Percentiles rank a stretch among this genome's conserved stretches.
Conservation (phyloP, 2,888 invertebrate species). For the Panorpa germanica region DNA sequence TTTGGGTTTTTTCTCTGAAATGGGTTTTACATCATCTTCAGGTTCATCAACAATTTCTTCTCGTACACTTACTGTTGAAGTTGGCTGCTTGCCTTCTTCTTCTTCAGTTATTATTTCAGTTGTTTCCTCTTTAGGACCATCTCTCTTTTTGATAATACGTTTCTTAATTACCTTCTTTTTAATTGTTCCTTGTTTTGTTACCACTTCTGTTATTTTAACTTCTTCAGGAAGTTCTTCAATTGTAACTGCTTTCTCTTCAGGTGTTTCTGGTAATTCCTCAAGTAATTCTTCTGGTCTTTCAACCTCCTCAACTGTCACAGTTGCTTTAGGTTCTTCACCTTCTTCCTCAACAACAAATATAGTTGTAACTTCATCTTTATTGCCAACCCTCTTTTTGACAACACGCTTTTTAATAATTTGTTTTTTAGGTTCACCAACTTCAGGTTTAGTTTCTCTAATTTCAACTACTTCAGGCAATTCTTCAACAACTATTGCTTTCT, state of each 20-base stretch:
- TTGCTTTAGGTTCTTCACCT: conserved; percentile 15
- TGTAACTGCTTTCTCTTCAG: conserved; percentile 11
- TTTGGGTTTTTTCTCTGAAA: conserved; percentile 16
- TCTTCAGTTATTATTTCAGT: conserved; percentile 23
- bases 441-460: conserved; percentile 14
- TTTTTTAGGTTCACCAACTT: conserved; percentile 16
- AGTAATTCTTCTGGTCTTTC: conserved; percentile 11
- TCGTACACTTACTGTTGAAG: conserved; percentile 19
- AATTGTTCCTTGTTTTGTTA: conserved; percentile 13
- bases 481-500: conserved; percentile 13
- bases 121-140: conserved; percentile 22
- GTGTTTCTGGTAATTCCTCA: conserved; percentile 11
- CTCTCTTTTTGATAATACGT: conserved; percentile 21
- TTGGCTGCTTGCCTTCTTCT: conserved; percentile 19
- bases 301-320: conserved; percentile 15
- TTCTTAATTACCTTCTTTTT: conserved; percentile 19
- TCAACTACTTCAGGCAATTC: conserved; percentile 15
- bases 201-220: conserved; percentile 16
- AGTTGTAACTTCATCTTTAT: conserved; percentile 19
- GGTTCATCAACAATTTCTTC: conserved; percentile 14
- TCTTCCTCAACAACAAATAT: conserved; percentile 18
- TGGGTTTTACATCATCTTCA: conserved; percentile 9
- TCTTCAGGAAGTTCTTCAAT: conserved; percentile 22
- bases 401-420: conserved; percentile 18
- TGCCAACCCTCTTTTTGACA: conserved; percentile 19